phyloP scores from a whole-genome alignment of 2,888 invertebrate species.

The Lacanobia oleracea region DNA sequence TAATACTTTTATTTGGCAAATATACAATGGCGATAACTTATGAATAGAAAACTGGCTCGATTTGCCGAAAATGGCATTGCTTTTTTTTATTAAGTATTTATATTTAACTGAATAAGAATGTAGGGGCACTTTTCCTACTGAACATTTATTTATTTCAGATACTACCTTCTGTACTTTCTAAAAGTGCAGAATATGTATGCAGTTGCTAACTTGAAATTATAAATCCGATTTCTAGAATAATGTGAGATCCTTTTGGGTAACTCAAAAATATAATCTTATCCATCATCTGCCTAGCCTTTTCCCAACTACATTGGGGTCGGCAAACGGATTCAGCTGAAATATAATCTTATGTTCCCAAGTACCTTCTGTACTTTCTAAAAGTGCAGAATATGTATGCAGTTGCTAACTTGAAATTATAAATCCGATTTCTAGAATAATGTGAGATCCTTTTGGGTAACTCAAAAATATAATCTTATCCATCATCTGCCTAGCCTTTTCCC shows the following conservation, averaged over 20 bases:
- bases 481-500: no score
- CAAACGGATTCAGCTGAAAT: no score
- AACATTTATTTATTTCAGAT: background rate
- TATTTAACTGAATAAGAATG: constrained; percentile 42
- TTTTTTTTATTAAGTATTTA: constrained; percentile 63
- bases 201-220: background rate
- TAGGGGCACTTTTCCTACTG: constrained; percentile 25
- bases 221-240: background rate
- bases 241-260: background rate
- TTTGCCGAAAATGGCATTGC: constrained; percentile 31
- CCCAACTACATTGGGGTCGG: no score
- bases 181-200: no score
- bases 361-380: no score
- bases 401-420: background rate
- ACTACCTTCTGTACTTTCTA: background rate
- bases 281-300: no score
- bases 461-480: no score
- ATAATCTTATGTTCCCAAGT: no score
- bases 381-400: background rate
- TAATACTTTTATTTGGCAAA: background rate
- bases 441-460: background rate
- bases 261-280: background rate
- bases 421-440: background rate
- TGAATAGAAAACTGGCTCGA: constrained; percentile 7
- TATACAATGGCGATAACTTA: constrained; percentile 12